Percentiles rank a stretch among this genome's conserved stretches.
phyloP scores from a whole-genome alignment of 2,797 vertebrate genomes.

The Gymnodraco acuticeps region DNA sequence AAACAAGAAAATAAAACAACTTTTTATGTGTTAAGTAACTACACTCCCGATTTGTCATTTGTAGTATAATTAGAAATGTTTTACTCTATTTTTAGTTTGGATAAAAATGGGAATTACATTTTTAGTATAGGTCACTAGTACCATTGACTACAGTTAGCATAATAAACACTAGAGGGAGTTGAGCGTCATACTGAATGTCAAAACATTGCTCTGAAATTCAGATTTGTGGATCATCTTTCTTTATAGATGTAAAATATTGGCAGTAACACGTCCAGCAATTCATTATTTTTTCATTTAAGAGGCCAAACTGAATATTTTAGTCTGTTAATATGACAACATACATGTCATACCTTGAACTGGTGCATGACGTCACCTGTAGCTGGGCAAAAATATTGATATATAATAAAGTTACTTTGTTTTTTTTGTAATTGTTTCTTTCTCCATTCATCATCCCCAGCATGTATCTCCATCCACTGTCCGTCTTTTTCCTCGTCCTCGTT shows the following conservation, averaged over 20 bases:
- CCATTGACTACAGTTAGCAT: conserved; percentile 15
- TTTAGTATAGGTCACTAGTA: background rate
- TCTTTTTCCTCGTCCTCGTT: conserved; percentile 64
- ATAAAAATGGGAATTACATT: background rate
- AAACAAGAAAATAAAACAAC: background rate
- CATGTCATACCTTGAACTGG: background rate
- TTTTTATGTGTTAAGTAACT: background rate
- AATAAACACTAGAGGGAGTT: conserved; percentile 51
- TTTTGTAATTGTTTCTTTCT: background rate
- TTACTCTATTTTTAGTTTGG: background rate
- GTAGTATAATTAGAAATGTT: background rate
- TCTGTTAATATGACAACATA: background rate
- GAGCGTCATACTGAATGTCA: conserved; percentile 20
- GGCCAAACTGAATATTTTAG: background rate
- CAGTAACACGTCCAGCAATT: background rate
- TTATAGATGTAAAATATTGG: background rate
- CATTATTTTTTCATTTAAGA: background rate
- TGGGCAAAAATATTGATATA: background rate
- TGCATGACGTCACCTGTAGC: background rate
- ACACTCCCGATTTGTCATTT: background rate
- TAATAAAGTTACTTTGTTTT: too few species aligned
- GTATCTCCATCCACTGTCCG: conserved; percentile 44
- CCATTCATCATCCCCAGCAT: conserved; percentile 53
- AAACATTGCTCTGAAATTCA: background rate
- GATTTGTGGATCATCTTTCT: background rate